phyloP scores from a whole-genome alignment of 2,113 vertebrate species.

The Myiozetetes cayanensis region DNA sequence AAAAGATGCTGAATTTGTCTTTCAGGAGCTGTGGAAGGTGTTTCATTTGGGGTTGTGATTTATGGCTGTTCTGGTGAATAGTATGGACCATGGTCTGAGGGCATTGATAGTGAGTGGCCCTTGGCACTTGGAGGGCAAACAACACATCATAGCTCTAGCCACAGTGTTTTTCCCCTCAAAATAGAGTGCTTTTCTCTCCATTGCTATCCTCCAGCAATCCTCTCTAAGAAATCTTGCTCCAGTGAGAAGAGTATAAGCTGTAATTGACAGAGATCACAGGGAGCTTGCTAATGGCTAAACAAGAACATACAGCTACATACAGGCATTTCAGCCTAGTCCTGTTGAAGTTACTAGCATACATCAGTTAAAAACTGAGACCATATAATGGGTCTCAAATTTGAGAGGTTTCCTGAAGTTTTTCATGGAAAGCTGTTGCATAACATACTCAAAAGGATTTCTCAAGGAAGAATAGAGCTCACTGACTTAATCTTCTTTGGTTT shows the following conservation, averaged over 20 bases:
- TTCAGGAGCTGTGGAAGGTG: not conserved
- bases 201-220: not conserved
- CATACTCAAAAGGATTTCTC: not conserved
- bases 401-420: not conserved
- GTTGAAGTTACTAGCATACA: not conserved
- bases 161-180: not conserved
- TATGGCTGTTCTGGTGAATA: not conserved
- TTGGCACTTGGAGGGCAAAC: not conserved
- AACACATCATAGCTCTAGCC: not conserved
- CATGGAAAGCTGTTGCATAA: not conserved
- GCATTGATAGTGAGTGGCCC: not conserved
- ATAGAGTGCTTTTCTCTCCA: not conserved
- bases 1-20: not conserved
- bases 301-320: not conserved
- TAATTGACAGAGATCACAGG: not conserved
- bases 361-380: not conserved
- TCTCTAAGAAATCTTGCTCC: not conserved
- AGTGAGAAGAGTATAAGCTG: not conserved
- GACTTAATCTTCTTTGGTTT: not conserved
- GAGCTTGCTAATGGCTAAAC: not conserved
- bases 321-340: not conserved
- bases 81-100: not conserved
- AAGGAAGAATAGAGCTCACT: not conserved
- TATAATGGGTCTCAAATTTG: not conserved
- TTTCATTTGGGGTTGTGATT: not conserved